Evolutionary conservation across 2,797 vertebrate genomes (phyloP).

Genomic region (Lepilemur septentrionalis): DNA sequence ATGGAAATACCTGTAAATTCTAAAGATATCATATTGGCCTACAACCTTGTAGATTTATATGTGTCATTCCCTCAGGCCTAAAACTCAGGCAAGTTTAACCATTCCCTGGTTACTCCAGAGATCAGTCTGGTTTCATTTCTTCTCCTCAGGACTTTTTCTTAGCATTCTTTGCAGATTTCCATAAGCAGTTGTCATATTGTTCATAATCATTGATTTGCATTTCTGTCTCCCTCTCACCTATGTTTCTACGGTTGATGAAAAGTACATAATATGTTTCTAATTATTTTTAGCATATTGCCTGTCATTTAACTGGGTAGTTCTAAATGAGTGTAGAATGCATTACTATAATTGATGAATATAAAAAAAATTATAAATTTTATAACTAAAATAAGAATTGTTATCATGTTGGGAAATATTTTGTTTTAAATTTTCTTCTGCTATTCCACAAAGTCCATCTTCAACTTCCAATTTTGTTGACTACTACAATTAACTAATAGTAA

Average conservation of each 20-base stretch:
- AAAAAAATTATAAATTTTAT: background rate
- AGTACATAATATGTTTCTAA: background rate
- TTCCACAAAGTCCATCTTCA: background rate
- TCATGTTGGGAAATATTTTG: background rate
- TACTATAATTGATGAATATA: background rate
- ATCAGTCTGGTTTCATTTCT: background rate
- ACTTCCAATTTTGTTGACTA: background rate
- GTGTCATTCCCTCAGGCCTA: background rate
- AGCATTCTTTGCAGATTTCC: background rate
- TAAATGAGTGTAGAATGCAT: background rate
- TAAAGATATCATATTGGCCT: background rate
- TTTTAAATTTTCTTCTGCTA: background rate
- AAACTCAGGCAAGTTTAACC: background rate
- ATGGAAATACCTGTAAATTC: background rate
- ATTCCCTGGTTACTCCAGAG: background rate
- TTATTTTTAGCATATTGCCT: background rate
- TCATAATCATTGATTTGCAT: background rate
- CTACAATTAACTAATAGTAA: background rate
- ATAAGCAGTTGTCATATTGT: background rate
- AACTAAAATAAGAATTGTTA: background rate
- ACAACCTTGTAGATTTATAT: background rate
- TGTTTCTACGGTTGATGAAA: background rate
- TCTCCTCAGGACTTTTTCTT: background rate
- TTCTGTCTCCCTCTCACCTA: background rate
- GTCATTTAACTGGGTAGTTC: background rate